phyloP scores from a whole-genome alignment of 2,888 invertebrate species.

The Archips xylosteana region DNA sequence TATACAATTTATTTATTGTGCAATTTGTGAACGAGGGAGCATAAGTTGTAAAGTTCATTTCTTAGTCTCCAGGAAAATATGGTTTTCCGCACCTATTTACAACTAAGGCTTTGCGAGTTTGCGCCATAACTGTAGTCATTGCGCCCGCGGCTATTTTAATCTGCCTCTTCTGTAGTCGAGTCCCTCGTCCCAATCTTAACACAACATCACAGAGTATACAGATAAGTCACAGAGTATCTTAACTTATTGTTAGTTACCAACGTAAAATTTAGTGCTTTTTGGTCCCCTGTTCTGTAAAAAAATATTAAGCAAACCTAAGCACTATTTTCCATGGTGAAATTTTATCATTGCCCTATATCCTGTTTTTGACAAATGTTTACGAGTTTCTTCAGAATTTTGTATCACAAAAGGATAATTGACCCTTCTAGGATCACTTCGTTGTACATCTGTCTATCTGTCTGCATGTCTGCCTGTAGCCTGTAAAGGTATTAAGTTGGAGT shows the following conservation, averaged over 20 bases:
- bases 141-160: constrained; percentile 40
- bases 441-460: no score
- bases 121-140: constrained; percentile 34
- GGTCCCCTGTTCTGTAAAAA: no score
- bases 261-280: not conserved
- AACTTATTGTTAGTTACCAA: not conserved
- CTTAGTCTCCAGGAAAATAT: not conserved
- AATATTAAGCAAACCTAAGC: no score
- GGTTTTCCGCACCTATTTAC: constrained; percentile 13
- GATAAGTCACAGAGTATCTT: not conserved
- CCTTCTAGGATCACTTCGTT: no score
- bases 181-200: constrained; percentile 13
- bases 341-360: no score
- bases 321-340: no score
- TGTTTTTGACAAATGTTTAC: no score
- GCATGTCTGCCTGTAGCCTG: no score
- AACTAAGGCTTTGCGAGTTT: constrained; percentile 20
- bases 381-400: no score
- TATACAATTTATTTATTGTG: not conserved
- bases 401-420: no score
- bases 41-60: not conserved
- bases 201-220: constrained; percentile 16
- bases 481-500: no score
- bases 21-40: not conserved
- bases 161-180: constrained; percentile 29